Conservation (phyloP, 2,797 vertebrate species). For the Sarcoramphus papa region DNA sequence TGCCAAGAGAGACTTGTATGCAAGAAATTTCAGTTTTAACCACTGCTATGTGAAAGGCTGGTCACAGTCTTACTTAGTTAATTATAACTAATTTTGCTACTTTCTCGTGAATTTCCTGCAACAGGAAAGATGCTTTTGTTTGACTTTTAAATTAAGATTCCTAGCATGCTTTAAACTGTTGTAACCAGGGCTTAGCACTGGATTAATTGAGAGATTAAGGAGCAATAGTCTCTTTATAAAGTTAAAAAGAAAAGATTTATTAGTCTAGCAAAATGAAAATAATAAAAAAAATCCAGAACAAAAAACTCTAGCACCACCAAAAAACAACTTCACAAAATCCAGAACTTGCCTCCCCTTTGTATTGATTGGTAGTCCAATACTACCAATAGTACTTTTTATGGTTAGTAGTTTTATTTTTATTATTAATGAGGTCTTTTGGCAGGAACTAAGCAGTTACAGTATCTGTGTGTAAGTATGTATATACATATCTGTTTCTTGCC, state of each 20-base stretch:
- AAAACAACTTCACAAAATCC: background rate
- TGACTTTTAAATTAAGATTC: constrained; percentile 48
- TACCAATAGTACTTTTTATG: background rate
- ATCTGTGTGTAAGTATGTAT: background rate
- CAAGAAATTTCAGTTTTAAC: background rate
- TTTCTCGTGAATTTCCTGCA: constrained; percentile 11
- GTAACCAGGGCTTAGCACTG: background rate
- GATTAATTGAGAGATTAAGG: constrained; percentile 47
- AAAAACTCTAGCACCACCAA: background rate
- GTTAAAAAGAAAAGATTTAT: background rate
- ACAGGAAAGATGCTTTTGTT: constrained; percentile 19
- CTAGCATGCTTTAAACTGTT: constrained; percentile 23
- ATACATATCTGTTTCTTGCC: background rate
- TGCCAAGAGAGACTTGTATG: background rate
- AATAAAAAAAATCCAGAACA: background rate
- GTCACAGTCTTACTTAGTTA: background rate
- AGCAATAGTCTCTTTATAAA: background rate
- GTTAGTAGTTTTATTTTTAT: background rate
- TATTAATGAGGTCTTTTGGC: background rate
- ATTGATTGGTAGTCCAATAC: background rate
- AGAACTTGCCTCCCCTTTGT: background rate
- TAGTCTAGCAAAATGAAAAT: background rate
- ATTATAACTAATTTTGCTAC: background rate
- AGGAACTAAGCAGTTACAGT: background rate
- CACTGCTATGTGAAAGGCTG: background rate